These are phyloP conservation scores for Thaumetopoea pityocampa DNA, from an alignment of 1,140 invertebrate species.

Conservation along the genomic window DNA sequence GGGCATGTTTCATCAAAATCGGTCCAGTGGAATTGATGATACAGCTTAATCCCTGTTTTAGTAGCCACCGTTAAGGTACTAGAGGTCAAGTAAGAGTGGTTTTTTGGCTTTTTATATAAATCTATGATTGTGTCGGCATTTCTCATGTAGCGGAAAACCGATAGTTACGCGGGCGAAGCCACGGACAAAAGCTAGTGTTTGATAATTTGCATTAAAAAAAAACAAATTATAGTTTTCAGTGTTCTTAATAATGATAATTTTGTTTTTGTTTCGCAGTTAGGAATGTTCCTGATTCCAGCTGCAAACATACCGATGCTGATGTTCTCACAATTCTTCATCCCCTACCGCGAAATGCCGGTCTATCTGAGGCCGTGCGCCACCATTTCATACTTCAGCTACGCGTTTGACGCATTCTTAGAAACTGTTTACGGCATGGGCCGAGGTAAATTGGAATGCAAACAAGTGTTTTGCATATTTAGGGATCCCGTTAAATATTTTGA, in stretches of 20 bases:
- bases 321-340: conserved; percentile 91
- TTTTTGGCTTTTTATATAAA: too few species aligned
- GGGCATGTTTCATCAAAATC: too few species aligned
- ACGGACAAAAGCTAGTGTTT: too few species aligned
- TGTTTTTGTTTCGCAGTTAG: conserved; percentile 78
- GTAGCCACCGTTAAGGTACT: too few species aligned
- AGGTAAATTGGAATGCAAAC: conserved; percentile 73
- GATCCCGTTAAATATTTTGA: conserved; percentile 65
- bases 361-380: conserved; percentile 84
- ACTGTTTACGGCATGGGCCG: conserved; percentile 85
- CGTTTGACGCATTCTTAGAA: conserved; percentile 86
- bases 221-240: too few species aligned
- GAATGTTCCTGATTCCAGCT: conserved; percentile 88
- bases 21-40: too few species aligned
- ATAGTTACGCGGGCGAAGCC: too few species aligned
- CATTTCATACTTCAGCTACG: conserved; percentile 88
- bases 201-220: too few species aligned
- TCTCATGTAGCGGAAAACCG: too few species aligned
- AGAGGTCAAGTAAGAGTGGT: too few species aligned
- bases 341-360: conserved; percentile 83
- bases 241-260: conserved; percentile 2
- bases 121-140: too few species aligned
- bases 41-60: too few species aligned
- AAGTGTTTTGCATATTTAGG: conserved; percentile 66
- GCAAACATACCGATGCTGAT: conserved; percentile 89